Evolutionary conservation across 2,888 invertebrate genomes (phyloP).

Genomic region (Agrenia bidenticulata): DNA sequence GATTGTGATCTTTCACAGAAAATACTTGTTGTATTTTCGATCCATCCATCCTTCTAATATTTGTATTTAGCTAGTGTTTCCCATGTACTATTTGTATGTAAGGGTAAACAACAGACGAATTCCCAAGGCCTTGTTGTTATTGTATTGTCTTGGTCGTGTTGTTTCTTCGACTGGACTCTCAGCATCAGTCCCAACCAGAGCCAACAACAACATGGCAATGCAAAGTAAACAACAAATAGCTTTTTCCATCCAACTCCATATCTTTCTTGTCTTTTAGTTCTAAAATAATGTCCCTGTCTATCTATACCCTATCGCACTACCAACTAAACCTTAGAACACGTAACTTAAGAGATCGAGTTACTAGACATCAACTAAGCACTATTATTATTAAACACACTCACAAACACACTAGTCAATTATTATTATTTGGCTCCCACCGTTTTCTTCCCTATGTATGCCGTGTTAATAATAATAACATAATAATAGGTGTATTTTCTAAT

Average conservation of each 20-base stretch:
- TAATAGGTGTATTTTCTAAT: too few species aligned
- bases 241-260: constrained; percentile 9
- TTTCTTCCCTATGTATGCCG: too few species aligned
- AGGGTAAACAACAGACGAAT: constrained; percentile 48
- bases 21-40: not conserved
- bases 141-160: constrained; percentile 38
- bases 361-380: too few species aligned
- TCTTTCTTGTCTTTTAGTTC: not conserved
- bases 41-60: constrained; percentile 27
- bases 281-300: too few species aligned
- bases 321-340: too few species aligned
- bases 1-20: constrained; percentile 3
- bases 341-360: too few species aligned
- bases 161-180: constrained; percentile 18
- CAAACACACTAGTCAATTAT: too few species aligned
- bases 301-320: too few species aligned
- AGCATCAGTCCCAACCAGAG: constrained; percentile 9
- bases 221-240: constrained; percentile 24
- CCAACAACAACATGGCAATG: constrained; percentile 15
- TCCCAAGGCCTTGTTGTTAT: constrained; percentile 52
- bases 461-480: too few species aligned
- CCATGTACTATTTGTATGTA: constrained; percentile 30
- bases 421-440: too few species aligned
- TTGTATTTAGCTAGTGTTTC: constrained; percentile 38
- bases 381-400: too few species aligned